These are phyloP conservation scores for Heloderma charlesbogerti DNA, from an alignment of 2,113 vertebrate species.

Conservation along the genomic window DNA sequence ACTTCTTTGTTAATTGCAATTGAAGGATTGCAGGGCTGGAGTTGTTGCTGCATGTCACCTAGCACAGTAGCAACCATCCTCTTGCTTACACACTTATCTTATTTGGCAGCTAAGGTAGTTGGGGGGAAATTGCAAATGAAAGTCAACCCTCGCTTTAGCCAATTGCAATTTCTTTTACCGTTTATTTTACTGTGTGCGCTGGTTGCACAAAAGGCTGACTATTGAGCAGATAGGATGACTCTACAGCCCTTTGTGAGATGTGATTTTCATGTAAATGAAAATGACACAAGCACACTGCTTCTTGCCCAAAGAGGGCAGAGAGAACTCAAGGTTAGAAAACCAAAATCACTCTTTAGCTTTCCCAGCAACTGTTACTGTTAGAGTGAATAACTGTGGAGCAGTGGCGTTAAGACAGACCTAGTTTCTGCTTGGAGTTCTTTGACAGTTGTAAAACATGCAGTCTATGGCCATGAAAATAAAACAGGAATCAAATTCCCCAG, in stretches of 20 bases:
- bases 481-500: not conserved
- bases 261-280: slow-evolving; percentile 41
- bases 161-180: not conserved
- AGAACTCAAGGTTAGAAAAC: slow-evolving; percentile 68
- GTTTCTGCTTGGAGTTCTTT: slow-evolving; percentile 45
- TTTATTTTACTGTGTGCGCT: not conserved
- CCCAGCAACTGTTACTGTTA: slow-evolving; percentile 53
- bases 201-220: not conserved
- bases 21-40: not conserved
- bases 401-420: slow-evolving; percentile 42
- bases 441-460: slow-evolving; percentile 34
- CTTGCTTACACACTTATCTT: slow-evolving; percentile 11
- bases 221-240: accelerated
- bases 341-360: slow-evolving; percentile 69
- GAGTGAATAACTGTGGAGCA: slow-evolving; percentile 63
- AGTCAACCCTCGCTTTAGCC: not conserved
- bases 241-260: not conserved
- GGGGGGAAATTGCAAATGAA: not conserved
- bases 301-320: slow-evolving; percentile 54
- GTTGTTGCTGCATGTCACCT: accelerated
- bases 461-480: slow-evolving; percentile 22
- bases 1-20: not conserved
- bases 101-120: not conserved
- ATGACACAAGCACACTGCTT: not conserved
- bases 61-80: not conserved